Percentiles rank a stretch among this genome's conserved stretches.
Conservation (phyloP, 1,140 invertebrate species). For the Asobara japonica region DNA sequence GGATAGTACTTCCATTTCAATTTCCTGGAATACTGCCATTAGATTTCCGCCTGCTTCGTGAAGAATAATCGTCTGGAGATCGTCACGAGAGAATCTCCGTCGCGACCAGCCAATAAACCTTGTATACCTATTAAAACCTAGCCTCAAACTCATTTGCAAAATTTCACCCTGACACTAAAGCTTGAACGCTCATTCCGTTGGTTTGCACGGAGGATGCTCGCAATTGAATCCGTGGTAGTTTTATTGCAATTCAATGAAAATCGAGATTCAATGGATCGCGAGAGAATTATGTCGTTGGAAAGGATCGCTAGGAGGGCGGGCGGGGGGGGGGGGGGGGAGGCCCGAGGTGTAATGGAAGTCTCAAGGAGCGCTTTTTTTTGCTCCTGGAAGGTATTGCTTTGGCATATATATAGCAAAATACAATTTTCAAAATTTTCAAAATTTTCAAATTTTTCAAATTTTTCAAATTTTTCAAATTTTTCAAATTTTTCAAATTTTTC, state of each 20-base stretch:
- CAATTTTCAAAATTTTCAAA: too few relatives aligned
- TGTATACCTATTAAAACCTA: neutral
- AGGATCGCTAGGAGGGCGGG: neutral
- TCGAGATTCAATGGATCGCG: conserved; percentile 11
- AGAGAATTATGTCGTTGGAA: neutral
- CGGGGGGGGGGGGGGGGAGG: neutral
- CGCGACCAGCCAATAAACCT: neutral
- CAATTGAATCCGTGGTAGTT: neutral
- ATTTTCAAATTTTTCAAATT: too few relatives aligned
- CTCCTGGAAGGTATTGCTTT: too few relatives aligned
- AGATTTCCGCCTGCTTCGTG: neutral
- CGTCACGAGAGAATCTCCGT: neutral
- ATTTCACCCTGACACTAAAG: conserved; percentile 17
- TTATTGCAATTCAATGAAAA: neutral
- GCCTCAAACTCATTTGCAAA: neutral
- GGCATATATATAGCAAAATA: too few relatives aligned
- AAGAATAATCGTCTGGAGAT: conserved; percentile 27
- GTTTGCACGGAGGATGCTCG: neutral
- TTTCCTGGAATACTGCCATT: neutral
- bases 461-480: too few relatives aligned
- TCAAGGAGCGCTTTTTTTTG: too few relatives aligned
- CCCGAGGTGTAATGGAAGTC: too few relatives aligned
- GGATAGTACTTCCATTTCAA: neutral
- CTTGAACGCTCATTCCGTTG: neutral
- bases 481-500: too few relatives aligned